A percentile compares a stretch with the other conserved stretches of the same genome.
phyloP scores from a whole-genome alignment of 2,888 invertebrate genomes.

The Microchrysa polita region DNA sequence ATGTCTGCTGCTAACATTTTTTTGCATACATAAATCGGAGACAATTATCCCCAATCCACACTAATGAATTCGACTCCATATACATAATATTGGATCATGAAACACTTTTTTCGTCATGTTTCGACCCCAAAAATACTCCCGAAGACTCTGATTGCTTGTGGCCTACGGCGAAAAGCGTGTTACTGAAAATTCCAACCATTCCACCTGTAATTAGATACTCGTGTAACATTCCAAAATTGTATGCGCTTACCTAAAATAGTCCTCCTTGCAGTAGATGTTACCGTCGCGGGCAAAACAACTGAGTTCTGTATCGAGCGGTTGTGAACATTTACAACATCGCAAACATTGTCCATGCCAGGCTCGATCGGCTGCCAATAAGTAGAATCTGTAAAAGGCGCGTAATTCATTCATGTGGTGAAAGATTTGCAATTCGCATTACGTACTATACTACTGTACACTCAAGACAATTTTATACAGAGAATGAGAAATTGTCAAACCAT shows the following conservation, averaged over 20 bases:
- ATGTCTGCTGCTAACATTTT: too few relatives aligned
- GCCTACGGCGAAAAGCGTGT: too few relatives aligned
- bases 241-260: slow-evolving; percentile 90
- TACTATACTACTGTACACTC: too few relatives aligned
- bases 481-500: slow-evolving; percentile 17
- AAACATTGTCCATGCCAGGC: slow-evolving; percentile 91
- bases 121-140: neutral
- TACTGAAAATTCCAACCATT: slow-evolving; percentile 11
- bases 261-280: slow-evolving; percentile 93
- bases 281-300: slow-evolving; percentile 91
- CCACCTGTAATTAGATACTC: slow-evolving; percentile 37
- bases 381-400: slow-evolving; percentile 64
- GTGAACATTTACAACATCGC: slow-evolving; percentile 83
- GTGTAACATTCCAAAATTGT: slow-evolving; percentile 1
- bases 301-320: slow-evolving; percentile 84
- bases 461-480: slow-evolving; percentile 3
- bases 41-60: too few relatives aligned
- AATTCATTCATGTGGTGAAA: neutral
- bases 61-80: too few relatives aligned
- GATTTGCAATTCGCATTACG: slow-evolving; percentile 35
- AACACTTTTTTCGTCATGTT: neutral
- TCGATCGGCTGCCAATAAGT: slow-evolving; percentile 85
- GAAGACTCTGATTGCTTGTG: neutral
- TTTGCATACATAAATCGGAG: too few relatives aligned
- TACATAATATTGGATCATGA: too few relatives aligned